Percentiles rank a stretch among this genome's conserved stretches.
Conservation (phyloP, 2,888 invertebrate species). For the Amorpha juglandis region DNA sequence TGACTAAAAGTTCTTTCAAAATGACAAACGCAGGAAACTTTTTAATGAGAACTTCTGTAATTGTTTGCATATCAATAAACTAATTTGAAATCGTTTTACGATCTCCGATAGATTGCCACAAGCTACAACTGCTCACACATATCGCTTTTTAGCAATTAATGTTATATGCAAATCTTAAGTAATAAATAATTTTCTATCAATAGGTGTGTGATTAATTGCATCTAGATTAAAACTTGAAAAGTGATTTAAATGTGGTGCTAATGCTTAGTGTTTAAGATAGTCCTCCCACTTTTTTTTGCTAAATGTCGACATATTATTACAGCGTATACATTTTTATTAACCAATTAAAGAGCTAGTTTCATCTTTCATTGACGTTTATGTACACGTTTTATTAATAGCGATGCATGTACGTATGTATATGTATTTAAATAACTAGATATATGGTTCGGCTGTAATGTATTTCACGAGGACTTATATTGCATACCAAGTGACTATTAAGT, state of each 20-base stretch:
- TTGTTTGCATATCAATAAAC: neutral
- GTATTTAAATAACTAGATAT: neutral
- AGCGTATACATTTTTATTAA: no score
- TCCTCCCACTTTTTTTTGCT: neutral
- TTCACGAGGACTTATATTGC: constrained; percentile 1
- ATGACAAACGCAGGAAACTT: no score
- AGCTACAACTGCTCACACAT: constrained; percentile 11
- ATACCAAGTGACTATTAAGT: constrained; percentile 4
- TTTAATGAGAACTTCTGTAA: no score
- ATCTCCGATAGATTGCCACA: neutral
- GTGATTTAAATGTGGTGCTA: constrained; percentile 12
- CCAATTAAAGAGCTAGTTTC: no score
- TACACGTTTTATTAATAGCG: no score
- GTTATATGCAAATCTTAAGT: neutral
- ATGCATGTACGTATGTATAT: no score
- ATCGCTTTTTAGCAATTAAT: neutral
- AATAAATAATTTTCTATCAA: neutral
- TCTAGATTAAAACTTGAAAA: constrained; percentile 2
- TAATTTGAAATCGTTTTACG: neutral
- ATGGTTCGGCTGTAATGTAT: neutral
- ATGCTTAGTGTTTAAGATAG: neutral
- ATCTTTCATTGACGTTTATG: no score
- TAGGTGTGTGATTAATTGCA: constrained; percentile 9
- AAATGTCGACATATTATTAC: neutral
- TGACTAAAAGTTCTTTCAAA: no score